phyloP scores from a whole-genome alignment of 2,113 vertebrate species.

The Centropus bengalensis region DNA sequence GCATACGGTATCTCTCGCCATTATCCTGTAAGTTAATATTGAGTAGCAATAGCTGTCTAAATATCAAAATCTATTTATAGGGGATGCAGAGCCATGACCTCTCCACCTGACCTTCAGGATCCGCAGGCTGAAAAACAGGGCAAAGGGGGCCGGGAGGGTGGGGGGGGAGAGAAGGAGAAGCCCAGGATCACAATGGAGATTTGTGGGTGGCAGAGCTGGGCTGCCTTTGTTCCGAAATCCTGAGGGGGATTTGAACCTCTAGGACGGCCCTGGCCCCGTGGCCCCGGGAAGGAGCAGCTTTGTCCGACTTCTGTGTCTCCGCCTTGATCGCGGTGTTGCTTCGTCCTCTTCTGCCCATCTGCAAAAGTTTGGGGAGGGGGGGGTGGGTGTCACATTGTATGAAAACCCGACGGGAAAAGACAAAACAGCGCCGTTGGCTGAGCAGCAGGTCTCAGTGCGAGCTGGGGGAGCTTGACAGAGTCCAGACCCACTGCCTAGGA shows the following conservation, averaged over 20 bases:
- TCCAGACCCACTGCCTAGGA: not conserved
- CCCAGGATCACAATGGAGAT: not conserved
- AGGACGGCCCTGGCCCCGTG: not conserved
- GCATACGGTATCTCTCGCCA: slow-evolving; percentile 72
- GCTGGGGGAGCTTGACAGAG: not conserved
- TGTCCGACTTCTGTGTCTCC: not conserved
- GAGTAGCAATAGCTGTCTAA: slow-evolving; percentile 74
- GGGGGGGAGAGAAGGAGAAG: not conserved
- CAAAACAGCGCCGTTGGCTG: not conserved
- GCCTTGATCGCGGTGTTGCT: rapidly evolving
- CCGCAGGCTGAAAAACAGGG: slow-evolving; percentile 29
- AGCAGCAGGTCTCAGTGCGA: not conserved
- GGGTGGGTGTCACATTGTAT: not conserved
- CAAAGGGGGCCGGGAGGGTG: not conserved
- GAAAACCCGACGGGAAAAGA: not conserved
- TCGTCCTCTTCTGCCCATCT: not conserved
- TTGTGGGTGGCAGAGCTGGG: not conserved
- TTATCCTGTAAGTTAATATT: slow-evolving; percentile 81
- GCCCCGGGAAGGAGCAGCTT: not conserved
- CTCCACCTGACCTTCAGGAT: slow-evolving; percentile 67
- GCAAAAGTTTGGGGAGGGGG: not conserved
- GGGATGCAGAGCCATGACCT: slow-evolving; percentile 45
- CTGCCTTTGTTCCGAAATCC: slow-evolving; percentile 50
- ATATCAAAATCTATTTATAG: slow-evolving; percentile 77
- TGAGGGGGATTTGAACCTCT: not conserved